Percentiles rank a stretch among this genome's conserved stretches.
Conservation (phyloP, 2,113 vertebrate species). For the Brachionichthys hirsutus region DNA sequence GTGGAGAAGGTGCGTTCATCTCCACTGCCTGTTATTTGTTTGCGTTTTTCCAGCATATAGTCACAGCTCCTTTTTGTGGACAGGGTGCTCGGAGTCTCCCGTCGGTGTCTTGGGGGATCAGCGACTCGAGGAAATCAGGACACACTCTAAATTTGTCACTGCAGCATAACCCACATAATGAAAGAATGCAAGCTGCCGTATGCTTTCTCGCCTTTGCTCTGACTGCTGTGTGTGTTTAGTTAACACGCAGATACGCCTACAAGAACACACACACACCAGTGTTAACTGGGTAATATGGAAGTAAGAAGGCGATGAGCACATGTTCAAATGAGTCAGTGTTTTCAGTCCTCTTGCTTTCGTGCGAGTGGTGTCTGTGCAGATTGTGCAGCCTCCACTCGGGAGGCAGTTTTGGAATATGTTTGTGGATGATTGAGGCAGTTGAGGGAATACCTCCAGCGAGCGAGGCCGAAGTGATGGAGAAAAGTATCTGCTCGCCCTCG, state of each 20-base stretch:
- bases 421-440: conserved; percentile 56
- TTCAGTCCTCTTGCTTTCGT: conserved; percentile 51
- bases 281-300: conserved; percentile 66
- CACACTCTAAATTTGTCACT: conserved; percentile 83
- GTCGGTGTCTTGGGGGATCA: conserved; percentile 74
- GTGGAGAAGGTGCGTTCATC: conserved; percentile 56
- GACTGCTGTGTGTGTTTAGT: conserved; percentile 12
- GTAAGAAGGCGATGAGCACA: conserved; percentile 65
- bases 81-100: conserved; percentile 62
- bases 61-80: conserved; percentile 46
- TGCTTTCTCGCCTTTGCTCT: conserved; percentile 16
- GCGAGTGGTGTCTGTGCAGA: conserved; percentile 61
- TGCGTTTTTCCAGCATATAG: conserved; percentile 34
- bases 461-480: conserved; percentile 48
- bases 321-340: conserved; percentile 72
- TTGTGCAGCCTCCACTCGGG: conserved; percentile 45
- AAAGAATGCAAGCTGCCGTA: conserved; percentile 65
- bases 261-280: conserved; percentile 55
- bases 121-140: conserved; percentile 81
- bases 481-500: conserved; percentile 64
- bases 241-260: conserved; percentile 20
- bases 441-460: conserved; percentile 68
- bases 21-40: conserved; percentile 24
- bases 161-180: conserved; percentile 83
- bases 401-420: conserved; percentile 60